Base-by-base conservation (phyloP, 92 coral and sea anemone genomes). In the Zoanthus gigantus region DNA sequence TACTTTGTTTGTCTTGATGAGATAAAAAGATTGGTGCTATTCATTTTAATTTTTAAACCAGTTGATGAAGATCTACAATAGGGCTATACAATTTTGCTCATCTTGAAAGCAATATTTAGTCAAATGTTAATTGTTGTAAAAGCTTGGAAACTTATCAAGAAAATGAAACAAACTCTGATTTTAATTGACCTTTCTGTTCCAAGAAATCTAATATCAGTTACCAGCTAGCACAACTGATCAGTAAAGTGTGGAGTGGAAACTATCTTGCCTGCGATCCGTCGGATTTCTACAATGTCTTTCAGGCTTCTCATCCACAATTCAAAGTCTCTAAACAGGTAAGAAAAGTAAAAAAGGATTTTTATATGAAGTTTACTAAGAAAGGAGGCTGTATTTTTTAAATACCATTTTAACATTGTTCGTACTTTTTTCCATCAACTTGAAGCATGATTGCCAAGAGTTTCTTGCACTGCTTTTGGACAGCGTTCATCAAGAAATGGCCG, bases 381-480 rank as follows among this genome's bases (percentile, higher is more conserved):
- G 69, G 31, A 63, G 5, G 30, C 8, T 63, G 30, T 16, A 3
- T 58, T 17, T n/a, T n/a, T 63, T 1, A 18, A 63, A 63, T n/a
- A 17, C 6, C 7, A 5, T 63, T n/a, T 63, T 6, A 60, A 16
- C 0, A 16, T 3, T 53, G 23, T 69, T 8, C 2, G 0, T 31
- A 6, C n/a, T 67, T 32, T 66, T 7, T 67, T 31, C 12, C 23
- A n/a, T 29, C 3, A 2, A 29, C 9, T 76, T 48, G 42, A n/a
- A 94, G 95, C 98, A 94, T 54, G 98, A 94, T 91, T 94, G 98
- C 47, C 95, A 94, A 83, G 98, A 94, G 82, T 94, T 94, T 61
- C 91, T 94, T 52, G 94, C 95, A n/a, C 61, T 94, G 9, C 88
- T 94, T 58, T 89, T 94, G 79, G 98, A 94, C 83, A 93, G 92